phyloP scores from a whole-genome alignment of 2,888 invertebrate genomes.

The Philopedon plagiatum region DNA sequence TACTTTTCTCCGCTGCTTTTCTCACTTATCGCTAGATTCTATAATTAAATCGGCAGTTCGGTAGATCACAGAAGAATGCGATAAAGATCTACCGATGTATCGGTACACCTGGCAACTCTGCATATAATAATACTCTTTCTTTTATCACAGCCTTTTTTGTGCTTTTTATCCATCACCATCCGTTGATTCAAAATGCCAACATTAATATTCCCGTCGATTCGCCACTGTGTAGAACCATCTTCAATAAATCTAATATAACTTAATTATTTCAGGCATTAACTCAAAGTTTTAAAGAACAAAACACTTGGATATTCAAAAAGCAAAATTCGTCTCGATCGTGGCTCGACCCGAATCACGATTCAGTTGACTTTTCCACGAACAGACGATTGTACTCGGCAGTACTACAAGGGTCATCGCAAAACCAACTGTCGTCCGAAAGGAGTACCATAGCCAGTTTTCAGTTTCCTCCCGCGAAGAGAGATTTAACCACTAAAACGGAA shows the following conservation, averaged over 20 bases:
- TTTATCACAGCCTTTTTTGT: too few species aligned
- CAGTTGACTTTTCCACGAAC: constrained; percentile 37
- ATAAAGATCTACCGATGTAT: too few species aligned
- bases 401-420: constrained; percentile 60
- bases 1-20: too few species aligned
- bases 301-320: constrained; percentile 50
- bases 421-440: background rate
- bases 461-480: constrained; percentile 13
- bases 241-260: background rate
- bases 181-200: too few species aligned
- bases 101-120: too few species aligned
- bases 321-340: constrained; percentile 24
- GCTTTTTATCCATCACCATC: too few species aligned
- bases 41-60: too few species aligned
- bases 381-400: constrained; percentile 66
- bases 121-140: too few species aligned
- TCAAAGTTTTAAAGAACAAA: constrained; percentile 57
- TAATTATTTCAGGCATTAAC: constrained; percentile 38
- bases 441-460: constrained; percentile 14
- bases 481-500: constrained; percentile 22
- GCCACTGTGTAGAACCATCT: too few species aligned
- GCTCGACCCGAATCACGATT: constrained; percentile 17
- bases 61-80: too few species aligned
- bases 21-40: too few species aligned
- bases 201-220: too few species aligned